Evolutionary conservation across 2,888 invertebrate species (phyloP), one percentile per base, ranked within the genome.

Genomic region (Tyria jacobaeae): DNA sequence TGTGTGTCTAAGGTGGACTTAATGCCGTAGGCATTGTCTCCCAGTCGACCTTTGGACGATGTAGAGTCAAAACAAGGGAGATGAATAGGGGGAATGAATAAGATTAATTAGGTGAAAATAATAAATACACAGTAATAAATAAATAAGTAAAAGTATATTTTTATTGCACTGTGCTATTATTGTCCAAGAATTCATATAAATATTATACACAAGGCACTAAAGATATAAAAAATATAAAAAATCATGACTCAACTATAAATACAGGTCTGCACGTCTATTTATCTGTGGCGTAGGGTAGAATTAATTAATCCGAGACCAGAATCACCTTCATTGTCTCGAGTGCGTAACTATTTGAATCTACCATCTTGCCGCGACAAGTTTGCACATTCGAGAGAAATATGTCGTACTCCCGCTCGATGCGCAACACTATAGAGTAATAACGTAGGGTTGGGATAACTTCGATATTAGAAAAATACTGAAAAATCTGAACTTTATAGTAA

Each of bases 251-350:
- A 12, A 53, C 77, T 77, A 75, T 48, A 58, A 51, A 75, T 77
- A 65, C 49, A 53, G 37, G 44, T 0, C 34, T 50, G 17, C 58
- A 51, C 41, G 14, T 61, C 54, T 73, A 70, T 76, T 71, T 73
- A 76, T 71, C 73, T 69, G 54, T 27, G 35, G 69, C 47, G 63
- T 58, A 58, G 65, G 60, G 67, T 64, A 66, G 72, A 76, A 79
- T 79, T 79, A 79, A 79, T 79, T 76, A 79, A 79, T 79, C 71
- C 70, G 48, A 57, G 60, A 68, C 61, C 65, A 70, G 70, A 72
- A 75, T 72, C 79, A 79, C 78, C 73, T 70, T 77, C 72, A 71
- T 76, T 76, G 79, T 77, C 64, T 70, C 55, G 67, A 73, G 68
- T 77, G 70, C 76, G 78, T 78, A 77, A 76, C 79, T 78, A 79